A percentile compares a stretch with the other conserved stretches of the same genome.
Evolutionary conservation across 2,797 vertebrate genomes (phyloP).

Genomic region (Nyctalus aviator): DNA sequence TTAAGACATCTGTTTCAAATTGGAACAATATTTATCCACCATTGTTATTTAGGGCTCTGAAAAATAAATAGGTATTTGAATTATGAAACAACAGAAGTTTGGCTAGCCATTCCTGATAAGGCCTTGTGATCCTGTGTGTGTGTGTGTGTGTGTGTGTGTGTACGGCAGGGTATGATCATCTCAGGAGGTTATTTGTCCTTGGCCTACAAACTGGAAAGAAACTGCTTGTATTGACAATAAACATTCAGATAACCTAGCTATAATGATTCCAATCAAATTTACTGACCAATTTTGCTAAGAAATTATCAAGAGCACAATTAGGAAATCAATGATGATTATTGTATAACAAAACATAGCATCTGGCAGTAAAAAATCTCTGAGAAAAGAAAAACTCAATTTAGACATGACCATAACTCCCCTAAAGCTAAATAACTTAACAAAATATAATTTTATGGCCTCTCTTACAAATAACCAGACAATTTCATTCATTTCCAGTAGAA

Average conservation of each 20-base stretch:
- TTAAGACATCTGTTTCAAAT: constrained; percentile 47
- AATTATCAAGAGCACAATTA: constrained; percentile 65
- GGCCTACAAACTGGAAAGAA: not conserved
- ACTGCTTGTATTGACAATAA: not conserved
- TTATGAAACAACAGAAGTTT: not conserved
- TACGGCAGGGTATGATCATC: not conserved
- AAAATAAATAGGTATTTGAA: constrained; percentile 21
- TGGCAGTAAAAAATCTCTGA: not conserved
- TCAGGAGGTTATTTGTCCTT: constrained; percentile 35
- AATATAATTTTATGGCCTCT: not conserved
- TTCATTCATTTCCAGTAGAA: constrained; percentile 50
- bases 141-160: not conserved
- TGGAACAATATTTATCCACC: constrained; percentile 68
- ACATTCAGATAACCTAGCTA: constrained; percentile 29
- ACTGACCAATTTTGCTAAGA: constrained; percentile 20
- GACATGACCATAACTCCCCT: not conserved
- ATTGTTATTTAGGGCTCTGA: not conserved
- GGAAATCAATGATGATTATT: constrained; percentile 56
- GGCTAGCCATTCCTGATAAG: not conserved
- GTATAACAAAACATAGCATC: constrained; percentile 38
- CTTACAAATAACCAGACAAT: constrained; percentile 32
- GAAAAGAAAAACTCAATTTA: constrained; percentile 23
- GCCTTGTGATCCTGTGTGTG: not conserved
- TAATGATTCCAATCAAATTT: constrained; percentile 57
- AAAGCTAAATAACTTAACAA: constrained; percentile 55